phyloP scores from a whole-genome alignment of 2,113 vertebrate genomes.

The Oxygymnocypris stewartii region DNA sequence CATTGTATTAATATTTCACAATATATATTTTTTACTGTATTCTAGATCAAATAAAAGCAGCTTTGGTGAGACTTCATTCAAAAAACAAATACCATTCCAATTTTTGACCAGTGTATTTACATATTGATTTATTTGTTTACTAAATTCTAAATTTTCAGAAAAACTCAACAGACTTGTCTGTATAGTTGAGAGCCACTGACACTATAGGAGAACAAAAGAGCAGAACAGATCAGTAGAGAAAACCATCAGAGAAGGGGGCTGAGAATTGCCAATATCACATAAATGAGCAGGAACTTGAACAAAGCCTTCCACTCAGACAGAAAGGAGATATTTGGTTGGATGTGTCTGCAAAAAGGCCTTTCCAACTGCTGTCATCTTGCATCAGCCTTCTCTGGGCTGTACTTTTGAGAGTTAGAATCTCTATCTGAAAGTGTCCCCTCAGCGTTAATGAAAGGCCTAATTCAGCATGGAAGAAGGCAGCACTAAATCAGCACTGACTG shows the following conservation, averaged over 20 bases:
- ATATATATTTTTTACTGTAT: too few species aligned
- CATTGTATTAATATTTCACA: too few species aligned
- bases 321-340: neutral
- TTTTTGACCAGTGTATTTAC: neutral
- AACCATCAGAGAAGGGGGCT: neutral
- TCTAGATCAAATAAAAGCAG: too few species aligned
- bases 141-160: neutral
- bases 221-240: neutral
- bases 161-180: neutral
- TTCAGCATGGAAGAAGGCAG: neutral
- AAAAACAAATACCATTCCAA: too few species aligned
- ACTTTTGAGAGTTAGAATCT: constrained; percentile 21
- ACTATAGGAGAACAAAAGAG: neutral
- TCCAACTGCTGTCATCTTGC: neutral
- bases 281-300: constrained; percentile 19
- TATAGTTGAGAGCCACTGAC: neutral
- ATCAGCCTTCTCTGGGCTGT: neutral
- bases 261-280: neutral
- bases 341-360: neutral
- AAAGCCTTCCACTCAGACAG: neutral
- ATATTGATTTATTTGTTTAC: neutral
- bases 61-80: too few species aligned
- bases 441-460: constrained; percentile 28
- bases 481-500: neutral
- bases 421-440: constrained; percentile 1